Conservation (phyloP, 1,140 invertebrate species). For the Platorchestia sp. region DNA sequence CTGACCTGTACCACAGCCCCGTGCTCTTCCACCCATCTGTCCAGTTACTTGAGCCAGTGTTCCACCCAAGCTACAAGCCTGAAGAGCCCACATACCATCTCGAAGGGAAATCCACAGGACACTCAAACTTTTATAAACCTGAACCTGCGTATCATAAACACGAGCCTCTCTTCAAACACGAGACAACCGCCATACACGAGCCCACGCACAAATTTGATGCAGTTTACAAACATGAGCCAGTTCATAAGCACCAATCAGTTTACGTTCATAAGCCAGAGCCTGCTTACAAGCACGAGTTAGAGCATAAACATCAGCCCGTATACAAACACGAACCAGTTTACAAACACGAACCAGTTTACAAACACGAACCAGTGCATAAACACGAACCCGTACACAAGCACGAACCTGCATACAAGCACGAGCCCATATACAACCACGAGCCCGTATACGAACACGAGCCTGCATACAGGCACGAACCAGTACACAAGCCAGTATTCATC, state of each 20-base stretch:
- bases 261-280: background rate
- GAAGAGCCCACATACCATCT: background rate
- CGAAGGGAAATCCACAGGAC: conserved; percentile 3
- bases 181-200: conserved; percentile 7
- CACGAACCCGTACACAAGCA: background rate
- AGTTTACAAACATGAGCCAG: conserved; percentile 50
- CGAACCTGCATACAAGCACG: conserved; percentile 29
- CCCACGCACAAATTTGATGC: background rate
- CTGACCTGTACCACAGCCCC: conserved; percentile 32
- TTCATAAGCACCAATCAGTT: background rate
- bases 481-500: conserved; percentile 31
- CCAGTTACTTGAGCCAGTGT: background rate
- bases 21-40: conserved; percentile 6
- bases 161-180: background rate
- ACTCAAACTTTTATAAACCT: conserved; percentile 53
- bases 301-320: background rate
- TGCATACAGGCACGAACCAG: background rate
- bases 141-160: conserved; percentile 11
- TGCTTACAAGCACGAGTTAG: conserved; percentile 38
- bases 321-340: conserved; percentile 20
- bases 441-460: conserved; percentile 58
- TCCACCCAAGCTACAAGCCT: conserved; percentile 61
- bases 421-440: conserved; percentile 61
- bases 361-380: conserved; percentile 31
- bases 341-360: conserved; percentile 35